These are phyloP conservation scores for Bucco capensis DNA, from an alignment of 2,113 vertebrate genomes.

Conservation along the genomic window DNA sequence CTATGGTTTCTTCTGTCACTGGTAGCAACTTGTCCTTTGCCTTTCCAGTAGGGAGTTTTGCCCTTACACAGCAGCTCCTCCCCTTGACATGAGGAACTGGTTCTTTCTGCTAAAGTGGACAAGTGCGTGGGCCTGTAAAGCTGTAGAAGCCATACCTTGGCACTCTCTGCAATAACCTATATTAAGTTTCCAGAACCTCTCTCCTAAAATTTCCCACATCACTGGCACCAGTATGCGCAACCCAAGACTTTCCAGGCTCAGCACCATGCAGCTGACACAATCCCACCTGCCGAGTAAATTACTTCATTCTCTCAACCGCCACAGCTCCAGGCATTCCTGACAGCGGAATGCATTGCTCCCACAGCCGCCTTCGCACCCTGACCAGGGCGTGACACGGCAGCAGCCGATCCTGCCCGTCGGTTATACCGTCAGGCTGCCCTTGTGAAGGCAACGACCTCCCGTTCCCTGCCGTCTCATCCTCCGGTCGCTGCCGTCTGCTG, in stretches of 20 bases:
- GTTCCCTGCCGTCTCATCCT: not conserved
- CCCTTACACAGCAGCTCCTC: not conserved
- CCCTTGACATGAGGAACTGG: fast-evolving
- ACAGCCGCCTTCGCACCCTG: not conserved
- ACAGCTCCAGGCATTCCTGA: not conserved
- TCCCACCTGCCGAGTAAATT: not conserved
- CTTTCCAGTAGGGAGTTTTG: not conserved
- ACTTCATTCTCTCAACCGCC: not conserved
- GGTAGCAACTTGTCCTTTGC: not conserved
- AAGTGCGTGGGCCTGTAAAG: fast-evolving
- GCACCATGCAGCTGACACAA: not conserved
- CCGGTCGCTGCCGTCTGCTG: not conserved
- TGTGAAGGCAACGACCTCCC: fast-evolving
- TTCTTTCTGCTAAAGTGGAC: not conserved
- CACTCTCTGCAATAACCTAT: not conserved
- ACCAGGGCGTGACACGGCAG: not conserved
- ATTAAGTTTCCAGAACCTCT: not conserved
- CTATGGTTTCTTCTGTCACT: not conserved
- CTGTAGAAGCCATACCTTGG: not conserved
- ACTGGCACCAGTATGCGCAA: not conserved
- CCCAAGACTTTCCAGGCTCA: not conserved
- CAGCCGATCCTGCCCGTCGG: not conserved
- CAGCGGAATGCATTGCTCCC: not conserved
- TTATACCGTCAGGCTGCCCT: not conserved
- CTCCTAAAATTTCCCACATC: not conserved